Percentiles rank a stretch among this genome's conserved stretches.
phyloP scores from a whole-genome alignment of 1,140 invertebrate species.

The Babylonia areolata region DNA sequence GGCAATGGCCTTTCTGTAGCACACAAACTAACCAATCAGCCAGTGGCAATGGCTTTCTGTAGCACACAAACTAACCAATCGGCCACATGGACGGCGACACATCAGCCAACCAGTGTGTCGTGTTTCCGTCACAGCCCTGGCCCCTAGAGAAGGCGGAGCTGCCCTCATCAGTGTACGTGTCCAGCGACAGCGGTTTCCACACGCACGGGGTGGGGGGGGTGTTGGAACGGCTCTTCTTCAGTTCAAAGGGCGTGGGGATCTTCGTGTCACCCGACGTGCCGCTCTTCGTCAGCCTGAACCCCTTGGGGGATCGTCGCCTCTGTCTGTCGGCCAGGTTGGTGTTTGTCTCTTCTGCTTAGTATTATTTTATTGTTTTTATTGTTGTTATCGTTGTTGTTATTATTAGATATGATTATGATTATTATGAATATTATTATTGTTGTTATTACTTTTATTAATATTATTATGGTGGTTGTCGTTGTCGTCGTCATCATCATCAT shows the following conservation, averaged over 20 bases:
- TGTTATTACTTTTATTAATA: too few relatives aligned
- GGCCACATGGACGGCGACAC: too few relatives aligned
- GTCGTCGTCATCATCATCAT: too few relatives aligned
- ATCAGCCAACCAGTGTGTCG: not conserved
- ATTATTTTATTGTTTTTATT: not conserved
- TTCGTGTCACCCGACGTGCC: constrained; percentile 59
- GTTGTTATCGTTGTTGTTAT: too few relatives aligned
- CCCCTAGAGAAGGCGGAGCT: constrained; percentile 67
- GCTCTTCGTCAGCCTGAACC: constrained; percentile 66
- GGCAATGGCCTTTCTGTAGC: too few relatives aligned
- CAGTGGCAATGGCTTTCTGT: too few relatives aligned
- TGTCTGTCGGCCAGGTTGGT: constrained; percentile 55
- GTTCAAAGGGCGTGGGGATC: constrained; percentile 69
- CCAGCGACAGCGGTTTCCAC: constrained; percentile 49
- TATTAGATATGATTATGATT: too few relatives aligned
- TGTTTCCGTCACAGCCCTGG: constrained; percentile 75
- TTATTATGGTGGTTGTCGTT: too few relatives aligned
- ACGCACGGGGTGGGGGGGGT: constrained; percentile 58
- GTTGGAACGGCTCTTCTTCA: constrained; percentile 67
- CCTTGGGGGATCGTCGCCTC: constrained; percentile 50
- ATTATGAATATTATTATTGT: too few relatives aligned
- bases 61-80: too few relatives aligned
- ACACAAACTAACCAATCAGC: too few relatives aligned
- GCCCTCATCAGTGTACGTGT: constrained; percentile 50
- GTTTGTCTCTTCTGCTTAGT: not conserved